Evolutionary conservation across 2,113 vertebrate species (phyloP), one percentile per base, ranked within the genome.

Genomic region (Sorex fumeus): DNA sequence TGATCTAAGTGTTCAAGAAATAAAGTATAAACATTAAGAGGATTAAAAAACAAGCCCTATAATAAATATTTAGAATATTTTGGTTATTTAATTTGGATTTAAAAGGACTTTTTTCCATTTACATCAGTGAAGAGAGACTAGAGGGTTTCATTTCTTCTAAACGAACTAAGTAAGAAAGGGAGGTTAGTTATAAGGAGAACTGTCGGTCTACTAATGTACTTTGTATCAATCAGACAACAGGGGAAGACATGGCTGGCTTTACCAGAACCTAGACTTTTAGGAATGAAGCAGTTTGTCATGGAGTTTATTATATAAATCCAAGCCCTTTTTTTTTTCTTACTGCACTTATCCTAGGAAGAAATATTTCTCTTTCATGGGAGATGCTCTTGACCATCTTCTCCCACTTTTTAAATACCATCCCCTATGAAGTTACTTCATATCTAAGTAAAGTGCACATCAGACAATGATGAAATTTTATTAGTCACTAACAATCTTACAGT

Each of bases 231-330:
- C 64, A 28, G 47, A 72, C 60, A 45, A 32, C 8, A 40, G 45
- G 50, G 90, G 89, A 95, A 91, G 6, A 28, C 15, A 53, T 70
- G 70, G 64, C 50, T 11, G 19, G 23, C 50, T 67, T 79, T 16
- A 80, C 47, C 64, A 89, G 36, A 81, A 82, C 18, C 36, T 84
- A 79, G 53, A 47, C 45, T 94, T 91, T 89, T 84, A 86, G 95
- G 94, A 96, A 95, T 89, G 95, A 97, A 96, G 72, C 47, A 27
- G 19, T 89, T 77, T 34, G 32, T 89, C 74, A 81, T 62, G 4
- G 47, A 70, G 67, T 91, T 95, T 94, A 95, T 95, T 92, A 57
- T 23, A 30, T 28, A 85, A 88, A 90, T 16, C 70, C 90, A 94
- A 72, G 53, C 88, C 77, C 69, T 69, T 57, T 83, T 69, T 57